A percentile compares a stretch with the other conserved stretches of the same genome.
phyloP scores from a whole-genome alignment of 2,888 invertebrate genomes.

The Leptinotarsa juncta region DNA sequence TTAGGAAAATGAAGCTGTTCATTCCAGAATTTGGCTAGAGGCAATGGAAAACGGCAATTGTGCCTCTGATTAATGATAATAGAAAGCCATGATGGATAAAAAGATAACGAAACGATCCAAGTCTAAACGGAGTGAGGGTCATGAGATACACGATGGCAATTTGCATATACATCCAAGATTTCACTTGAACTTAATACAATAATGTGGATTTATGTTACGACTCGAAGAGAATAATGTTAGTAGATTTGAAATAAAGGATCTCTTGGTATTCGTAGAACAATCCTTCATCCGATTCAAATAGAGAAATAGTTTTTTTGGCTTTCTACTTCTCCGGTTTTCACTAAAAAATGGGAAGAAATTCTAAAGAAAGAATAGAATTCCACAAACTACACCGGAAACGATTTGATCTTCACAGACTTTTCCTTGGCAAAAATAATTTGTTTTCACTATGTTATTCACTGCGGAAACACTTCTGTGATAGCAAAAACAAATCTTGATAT shows the following conservation, averaged over 20 bases:
- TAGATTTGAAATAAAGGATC: neutral
- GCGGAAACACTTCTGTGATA: no score
- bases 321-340: no score
- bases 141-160: conserved; percentile 35
- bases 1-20: neutral
- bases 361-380: no score
- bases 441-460: no score
- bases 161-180: conserved; percentile 38
- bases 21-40: neutral
- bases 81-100: conserved; percentile 23
- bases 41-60: conserved; percentile 13
- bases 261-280: neutral
- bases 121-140: conserved; percentile 27
- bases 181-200: conserved; percentile 36
- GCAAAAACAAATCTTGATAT: no score
- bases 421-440: no score
- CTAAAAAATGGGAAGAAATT: no score
- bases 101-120: conserved; percentile 17
- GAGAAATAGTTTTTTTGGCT: no score
- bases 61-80: conserved; percentile 9
- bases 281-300: no score
- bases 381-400: no score
- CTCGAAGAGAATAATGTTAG: conserved; percentile 31
- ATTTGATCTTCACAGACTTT: no score
- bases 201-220: conserved; percentile 32